A percentile compares a stretch with the other conserved stretches of the same genome.
Conservation (phyloP, 2,113 vertebrate genomes). For the Jacana jacana region DNA sequence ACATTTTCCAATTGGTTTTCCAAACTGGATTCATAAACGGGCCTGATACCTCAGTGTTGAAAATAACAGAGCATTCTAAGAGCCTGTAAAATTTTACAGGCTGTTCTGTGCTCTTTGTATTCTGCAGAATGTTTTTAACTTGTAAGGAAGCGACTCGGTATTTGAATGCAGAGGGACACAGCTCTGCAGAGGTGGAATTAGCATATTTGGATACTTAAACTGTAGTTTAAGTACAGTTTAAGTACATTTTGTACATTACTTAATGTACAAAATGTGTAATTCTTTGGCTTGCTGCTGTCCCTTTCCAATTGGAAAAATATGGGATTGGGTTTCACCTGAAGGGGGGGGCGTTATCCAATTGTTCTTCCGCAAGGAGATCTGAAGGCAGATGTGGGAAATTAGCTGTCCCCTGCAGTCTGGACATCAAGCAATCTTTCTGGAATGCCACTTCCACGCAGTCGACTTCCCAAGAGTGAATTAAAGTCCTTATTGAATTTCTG, state of each 20-base stretch:
- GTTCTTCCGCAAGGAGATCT: not conserved
- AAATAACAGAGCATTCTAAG: not conserved
- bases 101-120: not conserved
- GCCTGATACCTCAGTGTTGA: not conserved
- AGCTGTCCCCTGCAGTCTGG: conserved; percentile 31
- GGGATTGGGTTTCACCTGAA: not conserved
- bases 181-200: not conserved
- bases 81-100: not conserved
- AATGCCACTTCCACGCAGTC: conserved; percentile 17
- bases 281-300: not conserved
- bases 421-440: conserved; percentile 34
- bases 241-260: too few relatives aligned
- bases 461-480: conserved; percentile 50
- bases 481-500: conserved; percentile 63
- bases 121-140: not conserved
- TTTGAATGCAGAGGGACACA: not conserved
- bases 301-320: not conserved
- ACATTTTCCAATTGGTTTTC: not conserved
- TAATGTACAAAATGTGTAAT: not conserved
- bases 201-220: not conserved
- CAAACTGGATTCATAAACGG: not conserved
- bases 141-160: not conserved
- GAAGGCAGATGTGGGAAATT: conserved; percentile 34
- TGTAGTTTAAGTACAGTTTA: too few relatives aligned
- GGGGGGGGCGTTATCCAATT: conserved; percentile 18